These are phyloP conservation scores for Campoletis sonorensis DNA, from an alignment of 1,140 invertebrate genomes.

Conservation along the genomic window DNA sequence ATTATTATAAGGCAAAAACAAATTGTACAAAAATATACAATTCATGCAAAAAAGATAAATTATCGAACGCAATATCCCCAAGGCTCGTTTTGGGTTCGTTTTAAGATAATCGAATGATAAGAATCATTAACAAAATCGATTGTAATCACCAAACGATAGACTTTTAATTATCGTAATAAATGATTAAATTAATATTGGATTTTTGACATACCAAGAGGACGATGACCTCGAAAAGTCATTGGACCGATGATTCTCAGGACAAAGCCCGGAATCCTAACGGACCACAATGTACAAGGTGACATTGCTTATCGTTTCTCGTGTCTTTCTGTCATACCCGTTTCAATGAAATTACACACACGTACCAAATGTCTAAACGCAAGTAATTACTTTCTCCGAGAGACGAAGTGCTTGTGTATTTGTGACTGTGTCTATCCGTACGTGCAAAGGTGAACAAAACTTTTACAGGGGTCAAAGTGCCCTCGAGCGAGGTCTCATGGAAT, in stretches of 20 bases:
- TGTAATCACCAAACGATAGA: no score
- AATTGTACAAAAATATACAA: no score
- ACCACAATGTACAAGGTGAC: background rate
- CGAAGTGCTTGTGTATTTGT: background rate
- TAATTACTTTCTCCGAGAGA: slow-evolving; percentile 8
- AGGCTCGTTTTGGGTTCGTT: no score
- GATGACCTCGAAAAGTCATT: slow-evolving; percentile 1
- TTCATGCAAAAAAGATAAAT: no score
- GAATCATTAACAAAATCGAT: no score
- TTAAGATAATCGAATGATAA: no score
- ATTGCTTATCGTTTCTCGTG: background rate
- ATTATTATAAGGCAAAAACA: no score
- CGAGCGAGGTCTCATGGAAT: slow-evolving; percentile 2
- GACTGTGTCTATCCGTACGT: background rate
- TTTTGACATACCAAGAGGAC: background rate
- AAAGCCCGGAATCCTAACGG: background rate
- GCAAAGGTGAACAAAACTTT: background rate
- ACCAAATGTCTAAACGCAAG: background rate
- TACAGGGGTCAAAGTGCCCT: slow-evolving; percentile 5
- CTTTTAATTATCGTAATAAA: background rate
- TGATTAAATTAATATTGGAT: background rate
- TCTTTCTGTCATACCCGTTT: background rate
- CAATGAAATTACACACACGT: background rate
- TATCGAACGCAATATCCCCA: no score
- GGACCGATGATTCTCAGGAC: background rate